Base-by-base conservation (phyloP, 2,888 invertebrate genomes). In the Corythucha ciliata region DNA sequence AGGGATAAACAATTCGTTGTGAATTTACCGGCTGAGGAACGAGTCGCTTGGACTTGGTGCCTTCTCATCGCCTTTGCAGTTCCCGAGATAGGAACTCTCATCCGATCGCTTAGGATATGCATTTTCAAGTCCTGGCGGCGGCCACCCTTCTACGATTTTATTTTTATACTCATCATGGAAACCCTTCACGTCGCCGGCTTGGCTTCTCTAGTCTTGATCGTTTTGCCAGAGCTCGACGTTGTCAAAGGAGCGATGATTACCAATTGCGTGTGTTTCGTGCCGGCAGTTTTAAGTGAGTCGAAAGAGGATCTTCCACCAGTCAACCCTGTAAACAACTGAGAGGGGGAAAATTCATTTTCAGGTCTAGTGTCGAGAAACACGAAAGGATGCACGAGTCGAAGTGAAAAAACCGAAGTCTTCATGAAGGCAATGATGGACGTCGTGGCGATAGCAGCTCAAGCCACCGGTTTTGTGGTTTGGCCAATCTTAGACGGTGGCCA, bases 231-330 rank as follows among this genome's bases (percentile, higher is more conserved):
- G 65, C 69, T 96, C 60, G 93, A 97, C 69, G 89, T 91, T 4
- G 83, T 94, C 49, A 89, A 91, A 68, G 94, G 92, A 34, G 89
- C 92, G 29, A 93, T 94, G 90, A 72, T 97, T 59, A 93, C 93
- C 22, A 94, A 93, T 68, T 93, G 93, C 63, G 77, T 96, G 48
- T 94, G 93, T 67, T 82, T 96, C 61, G 74, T 94, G 34, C 97
- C 97, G 2, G 85, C 84, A 42, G 56, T 63, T 10, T 51, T 63
- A 46, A 60, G 77, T 76, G 67, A 68, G 67, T 62, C 29, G 29
- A 29, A 29, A 29, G 29, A 29, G 29, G 29, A 8, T 29, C 29
- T n/a, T 29, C 10, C n/a, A 29, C 8, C 8, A 29, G 8, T 7
- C 36, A 14, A 29, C 36, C 14, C 36, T 14, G 7, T 36, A 7